Evolutionary conservation across 2,113 vertebrate genomes (phyloP).

Genomic region (Odocoileus virginianus): DNA sequence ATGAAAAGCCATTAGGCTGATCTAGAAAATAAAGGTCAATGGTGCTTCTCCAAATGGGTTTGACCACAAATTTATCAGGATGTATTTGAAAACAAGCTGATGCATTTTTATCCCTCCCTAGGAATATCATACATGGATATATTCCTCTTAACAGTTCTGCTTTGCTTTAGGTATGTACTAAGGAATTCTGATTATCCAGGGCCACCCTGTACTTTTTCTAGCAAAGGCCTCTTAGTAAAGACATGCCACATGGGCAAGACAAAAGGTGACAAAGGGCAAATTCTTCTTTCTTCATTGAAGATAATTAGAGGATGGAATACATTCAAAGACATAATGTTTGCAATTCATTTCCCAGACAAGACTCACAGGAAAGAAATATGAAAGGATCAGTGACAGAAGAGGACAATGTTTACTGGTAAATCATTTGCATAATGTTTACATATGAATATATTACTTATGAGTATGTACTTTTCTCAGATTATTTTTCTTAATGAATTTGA

Average conservation of each 20-base stretch:
- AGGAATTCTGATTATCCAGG: not conserved
- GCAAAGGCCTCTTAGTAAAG: constrained; percentile 5
- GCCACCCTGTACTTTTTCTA: not conserved
- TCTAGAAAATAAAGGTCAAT: constrained; percentile 14
- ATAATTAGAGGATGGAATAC: constrained; percentile 21
- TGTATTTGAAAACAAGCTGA: not conserved
- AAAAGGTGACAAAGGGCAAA: constrained; percentile 39
- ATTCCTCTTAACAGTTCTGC: not conserved
- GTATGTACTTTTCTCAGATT: constrained; percentile 31
- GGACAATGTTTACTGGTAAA: constrained; percentile 66
- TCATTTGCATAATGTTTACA: constrained; percentile 72
- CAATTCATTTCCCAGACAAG: constrained; percentile 56
- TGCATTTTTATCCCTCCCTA: not conserved
- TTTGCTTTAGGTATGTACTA: not conserved
- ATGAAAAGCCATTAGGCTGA: constrained; percentile 6
- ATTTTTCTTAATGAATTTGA: constrained; percentile 66
- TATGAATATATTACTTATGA: constrained; percentile 60
- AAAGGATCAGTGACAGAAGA: constrained; percentile 48
- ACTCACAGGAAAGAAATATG: constrained; percentile 36
- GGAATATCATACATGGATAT: not conserved
- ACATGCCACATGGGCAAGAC: not conserved
- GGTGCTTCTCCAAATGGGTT: constrained; percentile 9
- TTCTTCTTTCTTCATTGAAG: constrained; percentile 40
- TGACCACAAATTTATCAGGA: not conserved
- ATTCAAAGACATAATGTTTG: constrained; percentile 38